Conservation (phyloP, 2,888 invertebrate species). For the Gryllus longicercus region DNA sequence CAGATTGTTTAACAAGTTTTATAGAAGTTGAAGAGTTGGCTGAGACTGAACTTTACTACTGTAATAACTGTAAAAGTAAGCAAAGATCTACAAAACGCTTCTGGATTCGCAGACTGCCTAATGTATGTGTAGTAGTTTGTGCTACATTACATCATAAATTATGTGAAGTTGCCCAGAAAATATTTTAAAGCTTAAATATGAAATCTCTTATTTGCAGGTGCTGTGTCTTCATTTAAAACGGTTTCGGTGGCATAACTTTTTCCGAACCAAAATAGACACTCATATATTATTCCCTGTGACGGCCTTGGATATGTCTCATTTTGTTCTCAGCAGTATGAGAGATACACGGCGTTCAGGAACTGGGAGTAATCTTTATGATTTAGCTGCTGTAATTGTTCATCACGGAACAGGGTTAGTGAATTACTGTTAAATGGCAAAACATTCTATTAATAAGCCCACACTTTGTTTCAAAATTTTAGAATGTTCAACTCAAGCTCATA, state of each 20-base stretch:
- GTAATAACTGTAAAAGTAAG: conserved; percentile 75
- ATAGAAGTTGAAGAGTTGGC: conserved; percentile 77
- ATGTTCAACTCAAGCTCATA: not conserved
- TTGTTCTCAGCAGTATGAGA: conserved; percentile 63
- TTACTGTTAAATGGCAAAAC: not conserved
- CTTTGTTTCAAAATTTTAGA: not conserved
- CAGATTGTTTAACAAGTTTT: conserved; percentile 68
- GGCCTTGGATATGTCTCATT: conserved; percentile 73
- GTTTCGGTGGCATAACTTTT: conserved; percentile 77
- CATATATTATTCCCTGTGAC: conserved; percentile 72
- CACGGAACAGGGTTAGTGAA: conserved; percentile 68
- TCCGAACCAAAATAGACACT: conserved; percentile 75
- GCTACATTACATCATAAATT: not conserved
- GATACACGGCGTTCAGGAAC: conserved; percentile 63
- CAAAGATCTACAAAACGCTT: conserved; percentile 82
- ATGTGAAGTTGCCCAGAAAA: conserved; percentile 11
- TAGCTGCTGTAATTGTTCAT: conserved; percentile 77
- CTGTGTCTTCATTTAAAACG: conserved; percentile 79
- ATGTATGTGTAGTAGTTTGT: conserved; percentile 52
- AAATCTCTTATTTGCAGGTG: conserved; percentile 50
- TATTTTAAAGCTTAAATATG: not conserved
- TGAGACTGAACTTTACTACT: conserved; percentile 78
- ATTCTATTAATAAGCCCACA: not conserved
- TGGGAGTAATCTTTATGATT: conserved; percentile 67
- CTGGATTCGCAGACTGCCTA: conserved; percentile 76